Base-by-base conservation (phyloP, 2,888 invertebrate genomes). In the Diaprepes abbreviatus region DNA sequence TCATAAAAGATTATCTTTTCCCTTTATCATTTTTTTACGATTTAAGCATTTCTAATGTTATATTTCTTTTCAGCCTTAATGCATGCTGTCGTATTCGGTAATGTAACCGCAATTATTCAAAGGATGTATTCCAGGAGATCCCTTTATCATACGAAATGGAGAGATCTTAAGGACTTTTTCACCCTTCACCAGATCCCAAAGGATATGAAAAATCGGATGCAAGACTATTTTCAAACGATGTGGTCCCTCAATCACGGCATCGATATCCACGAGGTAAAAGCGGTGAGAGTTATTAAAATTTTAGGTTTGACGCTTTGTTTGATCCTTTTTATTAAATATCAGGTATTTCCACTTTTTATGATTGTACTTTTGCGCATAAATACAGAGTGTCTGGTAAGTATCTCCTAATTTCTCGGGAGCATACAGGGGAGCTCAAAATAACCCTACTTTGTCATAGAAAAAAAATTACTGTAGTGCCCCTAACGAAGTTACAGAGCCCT, bases 161-260 rank as follows among this genome's bases (percentile, higher is more conserved):
- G 96, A 66, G 97, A 97, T 84, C 88, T 98, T 71, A 97, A 97
- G 86, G 97, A 97, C 85, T 97, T 98, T 85, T 90, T 97, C 75
- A 90, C 93, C 36, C 88, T 97, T 74, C 96, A 97, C 87, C 96
- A 97, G 87, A 95, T 98, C 79, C 97, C 97, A 1, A 95, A 96
- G 81, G 95, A 96, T 82, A 87, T 98, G 72, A 96, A 97, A 83
- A 96, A 96, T 82, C 87, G 97, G 72, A 97, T 98, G 92, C 95
- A 96, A 82, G 97, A 98, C 83, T 97, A 97, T 84, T 97, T 97
- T 83, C 97, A 97, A 85, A 97, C 97, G 10, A 97, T 95, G 90
- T 98, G 97, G 97, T 96, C 97, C 9, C 89, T 98, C 71, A 97
- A 97, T 86, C 96, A 97, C 83, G 97, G 97, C 65, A 97, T 98